These are phyloP conservation scores for Gnatocerus cornutus DNA, from an alignment of 2,888 invertebrate species.

Conservation along the genomic window DNA sequence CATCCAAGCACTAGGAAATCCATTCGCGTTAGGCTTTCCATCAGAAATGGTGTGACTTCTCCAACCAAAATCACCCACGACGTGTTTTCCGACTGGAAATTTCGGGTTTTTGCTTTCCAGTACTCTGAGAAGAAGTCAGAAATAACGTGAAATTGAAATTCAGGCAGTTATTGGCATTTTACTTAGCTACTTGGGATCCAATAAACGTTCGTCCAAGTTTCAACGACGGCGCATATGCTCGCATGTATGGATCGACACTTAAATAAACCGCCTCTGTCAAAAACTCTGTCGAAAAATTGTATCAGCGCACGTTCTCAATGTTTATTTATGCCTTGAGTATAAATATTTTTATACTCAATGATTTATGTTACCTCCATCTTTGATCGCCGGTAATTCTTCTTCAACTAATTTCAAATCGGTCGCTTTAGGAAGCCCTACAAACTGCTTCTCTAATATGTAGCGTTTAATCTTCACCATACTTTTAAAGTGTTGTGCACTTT, in stretches of 20 bases:
- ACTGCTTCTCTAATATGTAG: slow-evolving; percentile 78
- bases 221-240: slow-evolving; percentile 72
- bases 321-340: too few species aligned
- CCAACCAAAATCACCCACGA: slow-evolving; percentile 81
- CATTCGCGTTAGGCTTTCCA: slow-evolving; percentile 58
- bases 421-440: slow-evolving; percentile 78
- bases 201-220: slow-evolving; percentile 74
- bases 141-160: slow-evolving; percentile 7
- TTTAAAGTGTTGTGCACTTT: slow-evolving; percentile 8
- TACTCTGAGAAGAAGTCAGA: slow-evolving; percentile 71
- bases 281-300: slow-evolving; percentile 62
- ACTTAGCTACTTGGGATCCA: slow-evolving; percentile 81
- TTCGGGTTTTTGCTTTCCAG: slow-evolving; percentile 78
- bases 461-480: slow-evolving; percentile 72
- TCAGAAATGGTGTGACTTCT: slow-evolving; percentile 74
- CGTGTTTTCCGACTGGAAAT: slow-evolving; percentile 77
- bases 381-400: slow-evolving; percentile 77
- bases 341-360: too few species aligned
- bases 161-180: slow-evolving; percentile 49
- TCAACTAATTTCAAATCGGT: slow-evolving; percentile 79
- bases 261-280: slow-evolving; percentile 78
- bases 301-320: background rate
- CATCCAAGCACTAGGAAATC: slow-evolving; percentile 66
- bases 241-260: slow-evolving; percentile 83
- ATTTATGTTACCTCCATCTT: slow-evolving; percentile 80